These are phyloP conservation scores for Myopa testacea DNA, from an alignment of 2,888 invertebrate genomes.

Conservation along the genomic window DNA sequence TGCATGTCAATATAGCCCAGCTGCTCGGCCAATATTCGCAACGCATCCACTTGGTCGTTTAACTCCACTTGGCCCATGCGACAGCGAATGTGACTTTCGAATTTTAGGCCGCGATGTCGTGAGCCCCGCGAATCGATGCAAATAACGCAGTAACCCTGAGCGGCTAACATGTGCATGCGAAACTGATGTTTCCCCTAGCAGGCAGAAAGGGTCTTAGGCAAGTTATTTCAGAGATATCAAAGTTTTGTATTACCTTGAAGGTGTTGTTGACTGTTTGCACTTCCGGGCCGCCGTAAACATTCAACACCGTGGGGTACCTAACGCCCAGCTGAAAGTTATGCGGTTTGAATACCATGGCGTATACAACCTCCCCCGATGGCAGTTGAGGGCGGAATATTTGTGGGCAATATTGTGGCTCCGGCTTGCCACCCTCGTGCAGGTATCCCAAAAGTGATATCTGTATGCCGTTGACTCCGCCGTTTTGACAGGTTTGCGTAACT, in stretches of 20 bases:
- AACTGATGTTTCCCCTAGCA: slow-evolving; percentile 87
- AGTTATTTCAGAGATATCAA: not conserved
- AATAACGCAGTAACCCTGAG: slow-evolving; percentile 95
- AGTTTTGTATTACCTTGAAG: slow-evolving; percentile 76
- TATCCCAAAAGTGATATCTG: slow-evolving; percentile 78
- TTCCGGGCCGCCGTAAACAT: slow-evolving; percentile 98
- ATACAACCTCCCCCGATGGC: slow-evolving; percentile 77
- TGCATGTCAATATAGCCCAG: slow-evolving; percentile 91
- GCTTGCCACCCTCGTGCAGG: slow-evolving; percentile 74
- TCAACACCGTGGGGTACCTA: slow-evolving; percentile 92
- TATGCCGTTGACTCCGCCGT: slow-evolving; percentile 78
- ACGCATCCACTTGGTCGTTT: slow-evolving; percentile 94
- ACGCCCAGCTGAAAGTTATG: slow-evolving; percentile 73
- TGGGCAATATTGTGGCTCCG: slow-evolving; percentile 76
- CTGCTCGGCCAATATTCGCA: slow-evolving; percentile 85
- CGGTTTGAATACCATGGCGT: slow-evolving; percentile 92
- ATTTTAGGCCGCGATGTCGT: slow-evolving; percentile 89
- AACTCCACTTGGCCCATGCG: slow-evolving; percentile 95
- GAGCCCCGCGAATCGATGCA: slow-evolving; percentile 96
- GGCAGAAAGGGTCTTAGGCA: slow-evolving; percentile 5
- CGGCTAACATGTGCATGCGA: slow-evolving; percentile 93
- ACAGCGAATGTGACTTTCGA: slow-evolving; percentile 90
- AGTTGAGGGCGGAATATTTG: slow-evolving; percentile 79
- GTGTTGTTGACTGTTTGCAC: slow-evolving; percentile 97
- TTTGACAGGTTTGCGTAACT: slow-evolving; percentile 73